Evolutionary conservation across 1,140 invertebrate genomes (phyloP), one percentile per base, ranked within the genome.

Genomic region (Drosophila sp.): DNA sequence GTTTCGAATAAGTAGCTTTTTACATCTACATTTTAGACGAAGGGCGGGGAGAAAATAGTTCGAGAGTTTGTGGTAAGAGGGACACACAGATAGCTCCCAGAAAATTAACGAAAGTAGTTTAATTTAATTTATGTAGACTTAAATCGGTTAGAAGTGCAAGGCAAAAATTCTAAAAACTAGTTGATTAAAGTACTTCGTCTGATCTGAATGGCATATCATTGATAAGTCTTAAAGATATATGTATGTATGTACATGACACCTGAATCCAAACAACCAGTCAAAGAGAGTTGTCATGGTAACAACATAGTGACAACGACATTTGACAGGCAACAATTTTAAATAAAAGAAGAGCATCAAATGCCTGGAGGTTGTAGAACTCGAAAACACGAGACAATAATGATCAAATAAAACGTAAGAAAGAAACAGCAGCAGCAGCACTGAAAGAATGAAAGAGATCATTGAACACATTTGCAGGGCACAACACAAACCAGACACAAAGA

Each of bases 361-460:
- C 27, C 32, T 25, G 60, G 66, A 67, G 76, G 80, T 65, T 70
- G 66, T 72, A 70, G 63, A 85, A 69, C 57, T 72, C 33, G 33
- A 23, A 40, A 35, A 65, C 40, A 40, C 57, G 33, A 63, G 72
- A 60, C 60, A 72, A 66, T 66, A 61, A 64, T 67, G 66, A 80
- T 25, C 80, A 84, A 62, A 71, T 69, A 67, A 17, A 17, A 17
- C 17, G 17, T 17, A 17, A 67, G 68, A 67, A 81, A 75, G 77
- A 50, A 3, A 50, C 25, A 50, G 44, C 25, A 7, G 27, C 7
- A 76, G 64, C 66, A 73, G 70, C 65, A 50, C 25, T 62, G 41
- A 35, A 68, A 78, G 73, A 84, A 70, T 66, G 68, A 65, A 68
- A 75, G 57, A 79, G 79, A 87, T 87, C 82, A 76, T 82, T 87